Percentiles rank a stretch among this genome's conserved stretches.
These are phyloP conservation scores for Eremobia ochroleuca DNA, from an alignment of 2,888 invertebrate species.

Conservation along the genomic window DNA sequence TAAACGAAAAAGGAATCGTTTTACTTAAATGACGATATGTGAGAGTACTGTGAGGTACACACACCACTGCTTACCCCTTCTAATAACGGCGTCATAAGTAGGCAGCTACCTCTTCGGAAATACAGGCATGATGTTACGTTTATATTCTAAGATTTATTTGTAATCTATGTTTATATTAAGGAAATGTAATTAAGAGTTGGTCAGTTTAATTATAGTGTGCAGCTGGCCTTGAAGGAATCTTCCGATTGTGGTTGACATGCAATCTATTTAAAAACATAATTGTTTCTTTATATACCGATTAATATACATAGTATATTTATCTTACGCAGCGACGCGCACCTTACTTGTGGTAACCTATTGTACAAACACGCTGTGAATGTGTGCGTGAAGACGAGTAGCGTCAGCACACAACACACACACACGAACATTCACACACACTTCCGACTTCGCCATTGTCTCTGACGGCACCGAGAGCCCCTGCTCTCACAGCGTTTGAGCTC, in stretches of 20 bases:
- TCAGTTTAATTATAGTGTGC: neutral
- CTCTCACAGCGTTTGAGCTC: no score
- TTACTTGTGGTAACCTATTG: neutral
- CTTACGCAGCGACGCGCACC: neutral
- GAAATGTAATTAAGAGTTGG: neutral
- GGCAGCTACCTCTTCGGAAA: neutral
- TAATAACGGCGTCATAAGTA: no score
- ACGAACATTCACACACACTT: no score
- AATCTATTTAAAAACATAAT: slow-evolving; percentile 7
- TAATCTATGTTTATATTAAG: neutral
- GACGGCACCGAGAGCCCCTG: no score
- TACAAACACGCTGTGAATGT: neutral
- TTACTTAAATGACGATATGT: no score
- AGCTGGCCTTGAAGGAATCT: slow-evolving; percentile 15
- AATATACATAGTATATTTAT: neutral
- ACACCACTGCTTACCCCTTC: no score
- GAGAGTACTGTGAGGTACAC: no score
- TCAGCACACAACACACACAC: no score
- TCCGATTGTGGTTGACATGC: slow-evolving; percentile 8
- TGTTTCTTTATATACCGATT: no score
- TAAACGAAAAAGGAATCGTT: no score
- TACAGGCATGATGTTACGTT: neutral
- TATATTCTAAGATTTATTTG: neutral
- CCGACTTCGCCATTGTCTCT: no score
- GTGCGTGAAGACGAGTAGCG: no score